Evolutionary conservation across 2,888 invertebrate species (phyloP).

Genomic region (Chromoteleia sp.): DNA sequence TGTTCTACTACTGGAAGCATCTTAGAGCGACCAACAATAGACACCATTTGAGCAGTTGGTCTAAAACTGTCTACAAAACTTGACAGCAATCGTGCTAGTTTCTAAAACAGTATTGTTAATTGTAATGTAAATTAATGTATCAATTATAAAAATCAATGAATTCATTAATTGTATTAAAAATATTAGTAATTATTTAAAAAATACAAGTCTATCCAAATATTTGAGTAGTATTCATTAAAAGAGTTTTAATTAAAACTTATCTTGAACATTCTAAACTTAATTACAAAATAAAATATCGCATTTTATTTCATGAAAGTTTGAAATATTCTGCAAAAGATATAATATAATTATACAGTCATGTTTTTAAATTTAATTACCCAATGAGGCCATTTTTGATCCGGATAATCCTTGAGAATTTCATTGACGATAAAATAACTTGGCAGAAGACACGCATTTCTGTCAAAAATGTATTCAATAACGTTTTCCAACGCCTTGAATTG

Average conservation of each 20-base stretch:
- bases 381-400: conserved; percentile 94
- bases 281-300: too few relatives aligned
- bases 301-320: too few relatives aligned
- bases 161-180: too few relatives aligned
- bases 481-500: conserved; percentile 93
- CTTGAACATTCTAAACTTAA: too few relatives aligned
- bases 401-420: conserved; percentile 95
- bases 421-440: conserved; percentile 98
- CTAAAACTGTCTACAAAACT: conserved; percentile 97
- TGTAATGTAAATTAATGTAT: too few relatives aligned
- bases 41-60: conserved; percentile 97
- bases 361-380: conserved; percentile 88
- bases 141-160: too few relatives aligned
- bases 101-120: conserved; percentile 85
- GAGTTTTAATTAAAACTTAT: too few relatives aligned
- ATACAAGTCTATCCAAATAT: too few relatives aligned
- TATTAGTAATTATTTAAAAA: neutral
- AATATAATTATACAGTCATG: too few relatives aligned
- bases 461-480: conserved; percentile 95
- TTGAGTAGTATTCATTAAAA: too few relatives aligned
- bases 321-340: too few relatives aligned
- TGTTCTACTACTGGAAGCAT: conserved; percentile 98
- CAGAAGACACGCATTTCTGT: conserved; percentile 95
- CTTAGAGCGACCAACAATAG: conserved; percentile 94
- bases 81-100: conserved; percentile 93